Evolutionary conservation across 1,140 invertebrate genomes (phyloP), one percentile per base, ranked within the genome.

Genomic region (Dendroctonus valens): DNA sequence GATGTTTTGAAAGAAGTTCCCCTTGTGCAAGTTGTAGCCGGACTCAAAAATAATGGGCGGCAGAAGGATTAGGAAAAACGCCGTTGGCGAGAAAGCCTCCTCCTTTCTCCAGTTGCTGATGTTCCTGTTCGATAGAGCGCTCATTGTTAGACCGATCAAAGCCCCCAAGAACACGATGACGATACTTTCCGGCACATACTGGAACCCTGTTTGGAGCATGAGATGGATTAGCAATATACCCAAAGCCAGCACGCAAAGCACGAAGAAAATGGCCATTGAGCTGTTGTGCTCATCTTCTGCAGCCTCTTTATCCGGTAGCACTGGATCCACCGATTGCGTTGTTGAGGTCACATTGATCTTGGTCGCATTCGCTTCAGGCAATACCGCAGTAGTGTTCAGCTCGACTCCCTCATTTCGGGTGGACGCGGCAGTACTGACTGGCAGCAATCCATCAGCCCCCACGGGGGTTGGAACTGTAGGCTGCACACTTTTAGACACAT

Each of bases 1-100:
- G 77, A 98, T 96, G 76, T 98, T 98, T 82, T 97, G 95, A 78
- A 99, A 98, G 76, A 99, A 99, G 76, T 99, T 98, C 57, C 96
- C 96, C 80, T 98, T 98, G 75, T 98, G 96, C 52, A 99, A 84
- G 86, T 98, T 98, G 77, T 98, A 99, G 5, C 97, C 97, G 5
- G 95, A 97, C 81, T 99, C 97, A 84, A 98, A 98, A 71, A 99
- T 98, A 50, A 99, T 99, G 0, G 97, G 97, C 6, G 97, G 97
- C n/a, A 99, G 78, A 0, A 99, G 83, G 0, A 99, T 91, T 50
- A 99, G 83, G 74, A 99, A 99, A 78, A 99, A 99, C 7, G 95
- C 92, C 52, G 95, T 99, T 0, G 96, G 96, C 9, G 94, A 95
- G 74, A 99, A 97, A 0, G 95, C 92, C 81, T 98, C 96, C 80